Base-by-base conservation (phyloP, 2,797 vertebrate genomes). In the Heliangelus exortis region DNA sequence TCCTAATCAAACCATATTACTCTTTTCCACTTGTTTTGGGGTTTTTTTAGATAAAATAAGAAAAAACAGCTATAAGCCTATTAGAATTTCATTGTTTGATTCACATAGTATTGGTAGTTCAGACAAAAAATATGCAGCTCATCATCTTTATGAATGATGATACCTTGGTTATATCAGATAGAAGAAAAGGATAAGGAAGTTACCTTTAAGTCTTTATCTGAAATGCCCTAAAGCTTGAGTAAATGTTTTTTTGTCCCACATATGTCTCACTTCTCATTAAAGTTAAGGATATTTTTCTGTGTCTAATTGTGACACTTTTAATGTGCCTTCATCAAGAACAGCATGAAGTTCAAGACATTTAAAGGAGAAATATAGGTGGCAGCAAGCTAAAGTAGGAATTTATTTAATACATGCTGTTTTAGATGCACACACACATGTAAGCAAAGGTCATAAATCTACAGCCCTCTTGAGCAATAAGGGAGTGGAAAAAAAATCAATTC, bases 401-500 rank as follows among this genome's bases (percentile, higher is more conserved):
- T 91, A 84, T 95, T 91, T 89, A 75, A 58, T 59, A 72, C 39
- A 21, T 72, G 19, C 78, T 84, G 12, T 5, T 95, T 92, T 87
- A 92, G 79, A 87, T 96, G 93, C 94, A 87, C 48, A 84, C 68
- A 68, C 82, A 84, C 87, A 94, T 65, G 59, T 96, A 96, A 92
- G 85, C 80, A 92, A 90, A 94, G 94, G 90, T 96, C 83, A 88
- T 95, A 92, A 92, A 89, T 96, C 91, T 96, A n/a, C 74, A 92
- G 71, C 33, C 69, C 63, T 91, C 87, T 88, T 92, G 95, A 95
- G 93, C 66, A 92, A 76, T 90, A 92, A 89, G 47, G 51, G 55
- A 87, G 69, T 41, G 67, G 77, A 94, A 95, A 78, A 83, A 94
- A 97, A 97, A 97, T 97, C 97, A 95, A 96, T 97, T 97, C 84